Percentiles rank a stretch among this genome's conserved stretches.
Evolutionary conservation across 2,797 vertebrate species (phyloP).

Genomic region (Silurus lanzhouensis): DNA sequence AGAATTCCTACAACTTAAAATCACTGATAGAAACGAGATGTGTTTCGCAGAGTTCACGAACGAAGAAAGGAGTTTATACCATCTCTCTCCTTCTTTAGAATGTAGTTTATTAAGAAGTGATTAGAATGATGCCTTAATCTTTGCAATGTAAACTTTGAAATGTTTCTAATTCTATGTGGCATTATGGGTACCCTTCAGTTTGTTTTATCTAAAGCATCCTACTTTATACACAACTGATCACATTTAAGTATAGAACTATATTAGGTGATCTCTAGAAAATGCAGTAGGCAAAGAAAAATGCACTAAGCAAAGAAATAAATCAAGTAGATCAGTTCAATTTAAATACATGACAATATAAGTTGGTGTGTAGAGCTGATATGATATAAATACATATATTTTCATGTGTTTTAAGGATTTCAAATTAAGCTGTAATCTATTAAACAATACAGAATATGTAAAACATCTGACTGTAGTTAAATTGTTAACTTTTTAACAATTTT

Average conservation of each 20-base stretch:
- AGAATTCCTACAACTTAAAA: no score
- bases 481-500: background rate
- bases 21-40: background rate
- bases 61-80: slow-evolving; percentile 80
- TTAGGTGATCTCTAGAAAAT: background rate
- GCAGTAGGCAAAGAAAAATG: background rate
- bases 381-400: background rate
- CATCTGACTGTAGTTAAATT: background rate
- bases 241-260: background rate
- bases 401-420: background rate
- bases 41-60: background rate
- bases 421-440: background rate
- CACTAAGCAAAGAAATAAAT: background rate
- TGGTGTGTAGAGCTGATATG: background rate
- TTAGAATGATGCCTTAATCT: background rate
- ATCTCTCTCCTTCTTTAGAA: slow-evolving; percentile 83
- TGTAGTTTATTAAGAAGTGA: background rate
- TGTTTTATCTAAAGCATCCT: background rate
- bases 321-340: background rate
- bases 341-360: background rate
- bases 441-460: background rate
- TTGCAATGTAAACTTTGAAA: background rate
- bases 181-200: no score
- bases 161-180: no score
- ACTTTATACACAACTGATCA: background rate